phyloP scores from a whole-genome alignment of 2,888 invertebrate genomes.

The Phortica magna region DNA sequence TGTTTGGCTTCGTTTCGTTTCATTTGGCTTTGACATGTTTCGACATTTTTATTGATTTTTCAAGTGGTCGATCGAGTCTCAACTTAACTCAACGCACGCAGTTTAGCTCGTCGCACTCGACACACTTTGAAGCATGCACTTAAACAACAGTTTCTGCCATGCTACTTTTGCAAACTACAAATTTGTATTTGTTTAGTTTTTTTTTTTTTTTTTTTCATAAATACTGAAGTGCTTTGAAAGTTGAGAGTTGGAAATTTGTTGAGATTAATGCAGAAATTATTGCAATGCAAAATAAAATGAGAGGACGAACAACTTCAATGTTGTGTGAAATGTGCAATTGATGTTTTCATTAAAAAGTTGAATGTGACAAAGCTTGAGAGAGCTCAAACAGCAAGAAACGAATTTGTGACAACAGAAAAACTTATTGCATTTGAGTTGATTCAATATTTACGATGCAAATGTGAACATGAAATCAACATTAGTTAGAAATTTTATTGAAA shows the following conservation, averaged over 20 bases:
- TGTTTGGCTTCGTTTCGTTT: background rate
- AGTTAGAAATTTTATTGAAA: too few species aligned
- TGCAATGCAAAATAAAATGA: slow-evolving; percentile 63
- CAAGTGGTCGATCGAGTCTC: background rate
- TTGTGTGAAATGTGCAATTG: slow-evolving; percentile 41
- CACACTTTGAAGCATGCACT: background rate
- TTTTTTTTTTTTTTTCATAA: background rate
- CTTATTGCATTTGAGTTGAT: too few species aligned
- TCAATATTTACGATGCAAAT: too few species aligned
- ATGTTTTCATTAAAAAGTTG: slow-evolving; percentile 39
- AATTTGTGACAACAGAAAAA: too few species aligned
- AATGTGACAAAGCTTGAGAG: too few species aligned
- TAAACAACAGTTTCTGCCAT: background rate
- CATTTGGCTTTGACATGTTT: slow-evolving; percentile 31
- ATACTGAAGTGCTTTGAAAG: background rate
- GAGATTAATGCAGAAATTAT: slow-evolving; percentile 38
- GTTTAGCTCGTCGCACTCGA: background rate
- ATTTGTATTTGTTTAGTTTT: background rate
- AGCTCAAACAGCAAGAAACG: too few species aligned
- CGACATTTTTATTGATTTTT: slow-evolving; percentile 28
- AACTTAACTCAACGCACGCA: background rate
- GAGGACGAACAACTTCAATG: background rate
- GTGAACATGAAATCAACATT: too few species aligned
- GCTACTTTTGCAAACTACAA: background rate
- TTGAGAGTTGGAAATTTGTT: background rate